These are phyloP conservation scores for Lutjanus erythropterus DNA, from an alignment of 2,113 vertebrate genomes.

Conservation along the genomic window DNA sequence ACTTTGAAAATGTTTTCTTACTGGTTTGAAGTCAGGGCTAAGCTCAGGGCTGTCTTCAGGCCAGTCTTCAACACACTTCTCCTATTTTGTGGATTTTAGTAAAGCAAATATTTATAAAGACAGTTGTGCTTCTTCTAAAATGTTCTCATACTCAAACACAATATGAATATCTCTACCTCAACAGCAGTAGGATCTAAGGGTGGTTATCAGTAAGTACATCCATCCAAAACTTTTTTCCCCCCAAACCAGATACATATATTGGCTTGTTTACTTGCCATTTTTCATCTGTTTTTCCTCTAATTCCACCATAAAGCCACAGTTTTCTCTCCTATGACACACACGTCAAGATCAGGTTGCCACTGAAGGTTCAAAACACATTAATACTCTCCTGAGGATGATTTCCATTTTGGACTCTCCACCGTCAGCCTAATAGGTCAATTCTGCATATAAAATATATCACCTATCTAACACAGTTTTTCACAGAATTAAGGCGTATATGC, in stretches of 20 bases:
- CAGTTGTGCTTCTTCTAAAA: neutral
- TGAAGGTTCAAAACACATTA: neutral
- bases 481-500: too few relatives aligned
- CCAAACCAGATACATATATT: neutral
- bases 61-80: constrained; percentile 86
- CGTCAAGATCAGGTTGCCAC: too few relatives aligned
- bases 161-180: neutral
- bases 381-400: neutral
- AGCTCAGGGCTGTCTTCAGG: constrained; percentile 83
- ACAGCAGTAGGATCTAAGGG: neutral
- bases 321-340: neutral
- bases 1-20: constrained; percentile 49
- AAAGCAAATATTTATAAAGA: neutral
- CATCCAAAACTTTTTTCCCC: neutral
- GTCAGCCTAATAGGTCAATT: neutral
- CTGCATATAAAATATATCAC: neutral
- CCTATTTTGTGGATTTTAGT: constrained; percentile 64
- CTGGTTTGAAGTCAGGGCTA: constrained; percentile 80
- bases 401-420: too few relatives aligned
- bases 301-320: neutral
- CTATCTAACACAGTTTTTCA: too few relatives aligned
- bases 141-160: neutral
- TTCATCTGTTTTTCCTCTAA: neutral
- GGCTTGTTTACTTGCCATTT: neutral
- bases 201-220: neutral